Evolutionary conservation across 53 echinoderm and acorn worm genomes (phyloP).

Genomic region (Apostichopus leukothele): DNA sequence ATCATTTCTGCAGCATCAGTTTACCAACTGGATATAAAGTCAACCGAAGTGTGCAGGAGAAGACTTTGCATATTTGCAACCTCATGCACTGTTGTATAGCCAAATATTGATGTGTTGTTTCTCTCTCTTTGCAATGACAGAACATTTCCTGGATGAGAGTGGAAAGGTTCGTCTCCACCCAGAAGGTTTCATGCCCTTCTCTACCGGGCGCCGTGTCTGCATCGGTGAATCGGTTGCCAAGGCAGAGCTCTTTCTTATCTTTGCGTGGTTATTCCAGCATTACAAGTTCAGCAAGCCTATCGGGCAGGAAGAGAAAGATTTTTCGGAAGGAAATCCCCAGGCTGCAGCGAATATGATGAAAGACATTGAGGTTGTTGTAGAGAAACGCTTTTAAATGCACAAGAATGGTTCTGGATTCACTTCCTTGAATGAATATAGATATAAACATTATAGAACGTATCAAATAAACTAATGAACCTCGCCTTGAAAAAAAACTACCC

Average conservation of each 20-base stretch:
- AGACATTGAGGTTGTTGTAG: conserved; percentile 15
- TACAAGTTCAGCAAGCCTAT: conserved; percentile 57
- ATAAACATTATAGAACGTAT: too few relatives aligned
- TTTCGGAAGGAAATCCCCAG: not conserved
- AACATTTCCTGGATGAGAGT: conserved; percentile 62
- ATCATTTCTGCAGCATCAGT: too few relatives aligned
- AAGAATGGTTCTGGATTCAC: too few relatives aligned
- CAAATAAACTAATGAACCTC: too few relatives aligned
- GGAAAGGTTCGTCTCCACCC: conserved; percentile 58
- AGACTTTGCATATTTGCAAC: too few relatives aligned
- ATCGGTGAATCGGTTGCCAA: conserved; percentile 70
- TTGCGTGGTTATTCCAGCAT: conserved; percentile 63
- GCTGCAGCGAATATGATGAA: not conserved
- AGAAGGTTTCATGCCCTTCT: conserved; percentile 63
- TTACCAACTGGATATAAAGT: too few relatives aligned
- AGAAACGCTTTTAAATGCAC: conserved; percentile 25
- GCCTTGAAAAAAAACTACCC: too few relatives aligned
- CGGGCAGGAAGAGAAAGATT: conserved; percentile 43
- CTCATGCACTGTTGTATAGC: too few relatives aligned
- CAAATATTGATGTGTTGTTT: too few relatives aligned
- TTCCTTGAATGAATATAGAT: too few relatives aligned
- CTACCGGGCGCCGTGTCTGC: conserved; percentile 64
- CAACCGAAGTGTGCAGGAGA: too few relatives aligned
- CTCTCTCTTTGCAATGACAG: not conserved
- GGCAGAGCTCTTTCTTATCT: conserved; percentile 67